Evolutionary conservation across 2,113 vertebrate genomes (phyloP), one percentile per base, ranked within the genome.

Genomic region (Paraplagusia blochii): DNA sequence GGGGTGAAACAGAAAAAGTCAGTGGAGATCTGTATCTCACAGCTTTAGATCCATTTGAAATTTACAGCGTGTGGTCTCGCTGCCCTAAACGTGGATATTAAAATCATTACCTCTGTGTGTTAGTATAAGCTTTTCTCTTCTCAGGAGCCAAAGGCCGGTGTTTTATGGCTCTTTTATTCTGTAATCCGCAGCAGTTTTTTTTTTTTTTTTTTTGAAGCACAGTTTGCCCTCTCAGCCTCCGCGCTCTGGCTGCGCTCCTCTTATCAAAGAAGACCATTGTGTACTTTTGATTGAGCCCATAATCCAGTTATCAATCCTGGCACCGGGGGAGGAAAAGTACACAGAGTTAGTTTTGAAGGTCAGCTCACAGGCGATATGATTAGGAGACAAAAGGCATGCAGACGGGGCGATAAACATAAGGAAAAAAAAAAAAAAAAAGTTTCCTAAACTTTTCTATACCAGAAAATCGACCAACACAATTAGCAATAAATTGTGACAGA

Each of bases 111-210:
- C 11, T 33, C 62, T 64, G 69, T 55, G 70, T 79, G 76, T 83
- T 72, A 74, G 72, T 62, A 52, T 73, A 79, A 79, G 60, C 63
- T 58, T 57, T 76, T 65, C 64, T 61, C 56, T 3, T 15, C 46
- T 17, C 7, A 40, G 64, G 76, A 66, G 76, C 65, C 75, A 80
- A 66, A 74, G 66, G 62, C 36, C 63, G 42, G 60, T 63, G 65
- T 84, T 88, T 86, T 82, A 82, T 63, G 63, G 35, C 72, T 63
- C 58, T 82, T 78, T 75, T 80, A 80, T 83, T 84, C 76, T 63
- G 63, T 81, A 69, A 83, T 79, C 70, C 74, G 66, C 63, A 9
- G 76, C 1, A 50, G 73, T 74, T 80, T 12, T 10, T 38, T 11
- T 38, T 11, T 36, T 10, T 36, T 11, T 38, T 11, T 74, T 36